Evolutionary conservation across 2,797 vertebrate species (phyloP), one percentile per base, ranked within the genome.

Genomic region (Apogon talboti): DNA sequence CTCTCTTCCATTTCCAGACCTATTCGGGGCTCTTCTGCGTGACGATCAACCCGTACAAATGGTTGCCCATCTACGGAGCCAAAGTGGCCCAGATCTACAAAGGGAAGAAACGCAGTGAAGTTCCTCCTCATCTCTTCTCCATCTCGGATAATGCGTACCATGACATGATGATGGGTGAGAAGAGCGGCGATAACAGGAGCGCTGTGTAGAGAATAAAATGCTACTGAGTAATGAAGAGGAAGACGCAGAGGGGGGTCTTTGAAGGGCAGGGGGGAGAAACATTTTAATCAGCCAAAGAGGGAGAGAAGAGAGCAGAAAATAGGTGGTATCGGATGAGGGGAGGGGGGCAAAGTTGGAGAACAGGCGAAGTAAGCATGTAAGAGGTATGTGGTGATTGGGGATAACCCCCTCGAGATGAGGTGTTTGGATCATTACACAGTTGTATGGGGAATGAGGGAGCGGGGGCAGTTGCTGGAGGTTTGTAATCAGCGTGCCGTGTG

Each of bases 111-210:
- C 74, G 79, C 50, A 93, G 50, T 0, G 90, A 94, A 79, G 85
- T 92, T 78, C 91, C 87, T 2, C 90, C 92, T 66, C 92, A 92
- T 42, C 91, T 94, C 66, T 94, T 94, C 90, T 92, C 91, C 84
- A 79, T 94, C 89, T 93, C 86, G 0, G 91, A 92, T 71, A 93
- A 91, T 0, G 85, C 91, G 64, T 92, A 91, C 68, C 89, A 92
- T 0, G 83, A 93, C 83, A 91, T 92, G 92, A 54, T 93, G 67
- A 86, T 91, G 87, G 89, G 87, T 92, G 76, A 71, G 82, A 24
- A 49, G 42, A 30, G 28, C 10, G 42, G 13, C 0, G 1, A 2
- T n/a, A 6, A 28, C 35, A 3, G 19, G n/a, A 42, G 7, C 8
- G 2, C 40, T 42, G 57, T 7, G 8, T 35, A 0, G 3, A 15